Evolutionary conservation across 2,113 vertebrate genomes (phyloP).

Genomic region (Triplophysa rosa): DNA sequence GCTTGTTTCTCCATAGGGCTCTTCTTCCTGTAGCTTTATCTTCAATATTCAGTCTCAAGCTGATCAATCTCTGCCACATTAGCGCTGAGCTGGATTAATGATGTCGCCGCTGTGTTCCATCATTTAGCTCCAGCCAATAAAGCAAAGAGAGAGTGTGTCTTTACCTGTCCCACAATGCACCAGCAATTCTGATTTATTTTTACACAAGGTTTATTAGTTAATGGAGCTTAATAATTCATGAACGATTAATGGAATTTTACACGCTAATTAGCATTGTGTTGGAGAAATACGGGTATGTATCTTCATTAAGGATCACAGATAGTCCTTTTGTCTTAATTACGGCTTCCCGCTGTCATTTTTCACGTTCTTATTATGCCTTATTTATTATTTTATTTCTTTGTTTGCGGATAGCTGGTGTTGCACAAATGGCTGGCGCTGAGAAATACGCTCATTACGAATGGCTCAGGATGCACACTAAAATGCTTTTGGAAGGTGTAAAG

Average conservation of each 20-base stretch:
- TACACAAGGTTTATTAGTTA: constrained; percentile 70
- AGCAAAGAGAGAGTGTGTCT: constrained; percentile 52
- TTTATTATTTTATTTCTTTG: constrained; percentile 66
- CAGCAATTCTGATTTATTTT: constrained; percentile 46
- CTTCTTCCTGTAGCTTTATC: constrained; percentile 37
- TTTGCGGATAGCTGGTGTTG: constrained; percentile 48
- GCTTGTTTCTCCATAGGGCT: constrained; percentile 7
- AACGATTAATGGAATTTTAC: constrained; percentile 72
- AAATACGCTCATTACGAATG: constrained; percentile 49
- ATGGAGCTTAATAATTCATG: constrained; percentile 78
- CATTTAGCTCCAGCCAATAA: constrained; percentile 55
- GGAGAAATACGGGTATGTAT: constrained; percentile 68
- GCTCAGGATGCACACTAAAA: constrained; percentile 41
- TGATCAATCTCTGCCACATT: constrained; percentile 44
- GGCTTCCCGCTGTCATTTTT: constrained; percentile 63
- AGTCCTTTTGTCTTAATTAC: constrained; percentile 76
- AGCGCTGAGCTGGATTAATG: constrained; percentile 57
- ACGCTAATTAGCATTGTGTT: constrained; percentile 72
- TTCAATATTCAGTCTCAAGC: constrained; percentile 28
- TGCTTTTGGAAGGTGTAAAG: constrained; percentile 47
- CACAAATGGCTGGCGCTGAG: constrained; percentile 51
- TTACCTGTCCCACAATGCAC: constrained; percentile 61
- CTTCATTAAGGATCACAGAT: constrained; percentile 70
- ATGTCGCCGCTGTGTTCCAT: constrained; percentile 48
- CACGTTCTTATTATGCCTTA: constrained; percentile 66